Conservation (phyloP, 2,113 vertebrate species). For the Tympanuchus pallidicinctus region DNA sequence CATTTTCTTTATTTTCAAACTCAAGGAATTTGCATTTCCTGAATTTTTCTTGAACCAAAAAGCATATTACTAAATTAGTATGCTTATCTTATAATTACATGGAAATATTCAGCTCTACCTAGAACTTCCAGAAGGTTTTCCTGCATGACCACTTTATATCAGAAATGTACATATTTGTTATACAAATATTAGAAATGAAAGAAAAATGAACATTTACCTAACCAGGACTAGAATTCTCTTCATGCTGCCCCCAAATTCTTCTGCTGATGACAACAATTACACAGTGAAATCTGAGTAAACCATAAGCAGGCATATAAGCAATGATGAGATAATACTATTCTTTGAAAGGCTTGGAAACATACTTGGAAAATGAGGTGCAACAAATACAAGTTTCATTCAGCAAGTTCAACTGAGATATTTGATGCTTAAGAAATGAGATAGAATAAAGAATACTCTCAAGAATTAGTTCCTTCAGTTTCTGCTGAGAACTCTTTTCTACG, state of each 20-base stretch:
- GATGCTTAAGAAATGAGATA: background rate
- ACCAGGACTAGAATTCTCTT: background rate
- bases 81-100: background rate
- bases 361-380: background rate
- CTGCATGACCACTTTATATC: background rate
- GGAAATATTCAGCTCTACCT: background rate
- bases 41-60: background rate
- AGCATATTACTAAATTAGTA: background rate
- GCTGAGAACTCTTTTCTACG: background rate
- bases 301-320: background rate
- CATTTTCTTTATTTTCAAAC: background rate
- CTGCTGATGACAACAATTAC: background rate
- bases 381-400: background rate
- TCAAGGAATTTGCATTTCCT: background rate
- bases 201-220: conserved; percentile 18
- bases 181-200: conserved; percentile 12
- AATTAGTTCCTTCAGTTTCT: background rate
- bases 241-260: background rate
- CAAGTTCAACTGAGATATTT: background rate
- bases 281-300: background rate
- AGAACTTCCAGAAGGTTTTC: background rate
- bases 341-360: background rate
- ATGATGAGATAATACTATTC: background rate
- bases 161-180: background rate
- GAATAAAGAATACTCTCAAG: background rate